A percentile compares a stretch with the other conserved stretches of the same genome.
These are phyloP conservation scores for Neosilurus hyrtlii DNA, from an alignment of 2,797 vertebrate species.

Conservation along the genomic window DNA sequence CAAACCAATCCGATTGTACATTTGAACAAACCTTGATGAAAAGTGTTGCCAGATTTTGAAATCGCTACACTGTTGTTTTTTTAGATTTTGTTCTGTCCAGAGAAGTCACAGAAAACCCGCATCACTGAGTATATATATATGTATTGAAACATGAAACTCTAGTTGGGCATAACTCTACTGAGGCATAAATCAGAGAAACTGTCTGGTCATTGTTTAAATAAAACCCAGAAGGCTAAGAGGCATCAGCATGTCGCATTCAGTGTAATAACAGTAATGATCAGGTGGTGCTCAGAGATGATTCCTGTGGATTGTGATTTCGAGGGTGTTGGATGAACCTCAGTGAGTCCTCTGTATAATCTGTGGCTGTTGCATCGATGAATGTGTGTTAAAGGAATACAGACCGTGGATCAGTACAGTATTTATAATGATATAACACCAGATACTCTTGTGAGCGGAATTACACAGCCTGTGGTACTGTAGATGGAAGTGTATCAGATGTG, in stretches of 20 bases:
- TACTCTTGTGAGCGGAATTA: not conserved
- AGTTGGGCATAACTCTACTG: no score
- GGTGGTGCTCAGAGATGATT: not conserved
- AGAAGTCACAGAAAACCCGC: not conserved
- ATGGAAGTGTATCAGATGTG: not conserved
- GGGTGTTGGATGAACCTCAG: no score
- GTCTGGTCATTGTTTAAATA: not conserved
- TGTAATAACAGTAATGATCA: not conserved
- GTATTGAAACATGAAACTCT: not conserved
- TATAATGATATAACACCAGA: not conserved
- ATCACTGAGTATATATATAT: no score
- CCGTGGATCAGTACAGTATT: not conserved
- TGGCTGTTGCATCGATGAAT: no score
- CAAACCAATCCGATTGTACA: no score
- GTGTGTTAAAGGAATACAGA: not conserved
- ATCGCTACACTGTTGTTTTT: not conserved
- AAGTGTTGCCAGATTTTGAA: not conserved
- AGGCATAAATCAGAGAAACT: not conserved
- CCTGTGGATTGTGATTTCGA: not conserved
- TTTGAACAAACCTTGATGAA: not conserved
- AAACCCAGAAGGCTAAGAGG: not conserved
- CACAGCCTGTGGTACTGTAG: not conserved
- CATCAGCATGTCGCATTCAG: not conserved
- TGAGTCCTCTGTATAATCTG: not conserved
- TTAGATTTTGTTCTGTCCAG: not conserved